These are phyloP conservation scores for Gryon sp. DNA, from an alignment of 1,140 invertebrate species.

Conservation along the genomic window DNA sequence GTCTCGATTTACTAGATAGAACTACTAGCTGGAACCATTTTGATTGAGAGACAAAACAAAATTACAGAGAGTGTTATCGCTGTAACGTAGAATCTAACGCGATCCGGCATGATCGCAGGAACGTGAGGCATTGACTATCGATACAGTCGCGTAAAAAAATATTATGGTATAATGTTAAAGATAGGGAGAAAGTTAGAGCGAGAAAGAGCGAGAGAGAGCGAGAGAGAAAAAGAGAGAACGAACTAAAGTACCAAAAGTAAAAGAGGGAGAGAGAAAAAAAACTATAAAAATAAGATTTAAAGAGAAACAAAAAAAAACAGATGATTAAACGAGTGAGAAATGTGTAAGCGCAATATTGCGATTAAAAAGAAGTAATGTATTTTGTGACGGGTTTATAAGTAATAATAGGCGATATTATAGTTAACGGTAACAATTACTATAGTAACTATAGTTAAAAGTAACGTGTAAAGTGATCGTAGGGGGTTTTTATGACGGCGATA, in stretches of 20 bases:
- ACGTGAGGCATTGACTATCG: conserved; percentile 58
- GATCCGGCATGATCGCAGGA: conserved; percentile 43
- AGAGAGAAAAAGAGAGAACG: conserved; percentile 10
- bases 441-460: conserved; percentile 67
- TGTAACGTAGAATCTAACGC: conserved; percentile 29
- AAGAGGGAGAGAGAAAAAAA: conserved; percentile 15
- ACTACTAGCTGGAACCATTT: conserved; percentile 29
- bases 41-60: no score
- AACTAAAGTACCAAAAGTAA: conserved; percentile 14
- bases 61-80: conserved; percentile 44
- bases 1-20: conserved; percentile 22
- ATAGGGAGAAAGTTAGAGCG: conserved; percentile 5
- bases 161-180: conserved; percentile 41
- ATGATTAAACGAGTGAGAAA: conserved; percentile 60
- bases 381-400: conserved; percentile 79
- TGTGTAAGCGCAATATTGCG: conserved; percentile 65
- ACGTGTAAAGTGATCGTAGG: conserved; percentile 68
- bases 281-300: conserved; percentile 55
- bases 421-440: conserved; percentile 68
- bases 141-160: conserved; percentile 51
- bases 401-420: conserved; percentile 77
- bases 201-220: conserved; percentile 14
- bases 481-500: conserved; percentile 44
- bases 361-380: conserved; percentile 75
- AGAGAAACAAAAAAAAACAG: conserved; percentile 32